phyloP scores from a whole-genome alignment of 2,888 invertebrate genomes.

The Drosophila affinis region DNA sequence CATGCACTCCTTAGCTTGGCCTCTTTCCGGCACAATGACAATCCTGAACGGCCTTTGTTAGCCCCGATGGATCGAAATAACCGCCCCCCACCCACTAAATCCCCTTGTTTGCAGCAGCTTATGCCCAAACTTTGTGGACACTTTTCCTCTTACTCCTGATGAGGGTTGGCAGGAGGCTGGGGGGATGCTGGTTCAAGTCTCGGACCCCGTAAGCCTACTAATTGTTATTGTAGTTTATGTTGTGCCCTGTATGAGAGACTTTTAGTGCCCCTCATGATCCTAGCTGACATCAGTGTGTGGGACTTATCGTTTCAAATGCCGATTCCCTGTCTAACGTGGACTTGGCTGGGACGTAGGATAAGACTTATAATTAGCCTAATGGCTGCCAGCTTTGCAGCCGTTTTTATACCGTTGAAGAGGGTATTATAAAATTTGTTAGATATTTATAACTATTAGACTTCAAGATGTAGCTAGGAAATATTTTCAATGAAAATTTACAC shows the following conservation, averaged over 20 bases:
- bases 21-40: constrained; percentile 33
- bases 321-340: constrained; percentile 29
- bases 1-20: constrained; percentile 39
- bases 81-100: neutral
- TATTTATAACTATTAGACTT: neutral
- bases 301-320: constrained; percentile 54
- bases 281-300: constrained; percentile 40
- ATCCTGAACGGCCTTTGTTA: constrained; percentile 38
- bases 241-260: constrained; percentile 14
- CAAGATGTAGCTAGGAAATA: too few species aligned
- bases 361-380: constrained; percentile 70
- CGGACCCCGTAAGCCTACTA: constrained; percentile 56
- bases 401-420: constrained; percentile 6
- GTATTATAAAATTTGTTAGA: too few species aligned
- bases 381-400: constrained; percentile 54
- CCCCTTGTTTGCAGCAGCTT: constrained; percentile 54
- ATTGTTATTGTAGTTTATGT: constrained; percentile 68
- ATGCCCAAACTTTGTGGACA: constrained; percentile 58
- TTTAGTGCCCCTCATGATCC: constrained; percentile 42
- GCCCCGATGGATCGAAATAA: constrained; percentile 45
- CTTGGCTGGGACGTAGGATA: constrained; percentile 3
- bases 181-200: neutral
- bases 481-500: too few species aligned
- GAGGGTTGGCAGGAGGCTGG: constrained; percentile 54
- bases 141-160: constrained; percentile 58